Evolutionary conservation across 1,140 invertebrate genomes (phyloP).

Genomic region (Tetragonula clypearis): DNA sequence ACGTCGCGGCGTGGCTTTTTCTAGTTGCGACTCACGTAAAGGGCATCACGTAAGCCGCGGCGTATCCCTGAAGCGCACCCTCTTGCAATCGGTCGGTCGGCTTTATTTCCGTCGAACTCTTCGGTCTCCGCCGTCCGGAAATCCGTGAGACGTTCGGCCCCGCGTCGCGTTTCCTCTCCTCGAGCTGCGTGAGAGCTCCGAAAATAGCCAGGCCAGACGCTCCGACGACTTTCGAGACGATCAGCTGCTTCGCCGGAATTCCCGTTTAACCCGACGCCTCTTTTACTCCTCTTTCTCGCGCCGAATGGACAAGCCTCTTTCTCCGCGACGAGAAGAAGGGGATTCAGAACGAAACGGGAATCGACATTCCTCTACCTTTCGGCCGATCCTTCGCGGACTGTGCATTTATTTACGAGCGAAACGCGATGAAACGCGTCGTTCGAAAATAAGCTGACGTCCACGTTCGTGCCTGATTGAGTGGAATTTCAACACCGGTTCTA

Average conservation of each 20-base stretch:
- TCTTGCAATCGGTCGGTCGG: neutral
- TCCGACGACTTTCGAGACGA: slow-evolving; percentile 19
- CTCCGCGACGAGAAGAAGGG: neutral
- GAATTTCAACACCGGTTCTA: neutral
- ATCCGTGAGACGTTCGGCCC: slow-evolving; percentile 53
- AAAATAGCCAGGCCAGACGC: slow-evolving; percentile 54
- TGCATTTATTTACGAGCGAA: slow-evolving; percentile 12
- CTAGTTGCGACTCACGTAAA: slow-evolving; percentile 43
- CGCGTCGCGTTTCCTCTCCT: slow-evolving; percentile 11
- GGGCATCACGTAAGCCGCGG: slow-evolving; percentile 38
- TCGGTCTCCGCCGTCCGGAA: slow-evolving; percentile 42
- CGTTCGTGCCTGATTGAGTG: neutral
- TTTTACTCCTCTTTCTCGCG: neutral
- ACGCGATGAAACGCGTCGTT: neutral
- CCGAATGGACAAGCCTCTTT: no score
- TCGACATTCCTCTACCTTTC: neutral
- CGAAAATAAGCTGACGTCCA: neutral
- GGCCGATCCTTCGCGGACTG: neutral
- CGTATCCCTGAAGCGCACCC: no score
- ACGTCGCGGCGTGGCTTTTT: slow-evolving; percentile 14
- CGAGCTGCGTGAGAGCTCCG: slow-evolving; percentile 1
- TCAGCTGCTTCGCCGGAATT: slow-evolving; percentile 46
- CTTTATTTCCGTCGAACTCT: slow-evolving; percentile 54
- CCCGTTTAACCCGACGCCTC: slow-evolving; percentile 24
- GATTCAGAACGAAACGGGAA: neutral